phyloP scores from a whole-genome alignment of 2,113 vertebrate genomes.

The Verasper variegatus region DNA sequence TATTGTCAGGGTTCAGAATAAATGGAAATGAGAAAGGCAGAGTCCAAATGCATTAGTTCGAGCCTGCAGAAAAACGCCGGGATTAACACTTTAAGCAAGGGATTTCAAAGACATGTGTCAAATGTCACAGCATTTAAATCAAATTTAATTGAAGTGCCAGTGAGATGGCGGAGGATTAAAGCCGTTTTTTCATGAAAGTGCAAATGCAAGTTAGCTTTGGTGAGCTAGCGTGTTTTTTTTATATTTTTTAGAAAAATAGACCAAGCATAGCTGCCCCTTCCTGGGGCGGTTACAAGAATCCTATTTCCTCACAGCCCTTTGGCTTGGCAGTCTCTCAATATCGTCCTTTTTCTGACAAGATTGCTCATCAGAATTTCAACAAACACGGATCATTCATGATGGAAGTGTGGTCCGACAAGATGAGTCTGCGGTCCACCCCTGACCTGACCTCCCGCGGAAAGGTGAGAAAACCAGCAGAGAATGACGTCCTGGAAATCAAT shows the following conservation, averaged over 20 bases:
- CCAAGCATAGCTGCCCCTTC: conserved; percentile 10
- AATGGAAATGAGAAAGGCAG: not conserved
- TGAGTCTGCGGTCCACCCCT: not conserved
- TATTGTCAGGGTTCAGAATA: not conserved
- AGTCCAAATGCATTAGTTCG: not conserved
- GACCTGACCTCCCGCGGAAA: not conserved
- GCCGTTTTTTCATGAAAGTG: conserved; percentile 11
- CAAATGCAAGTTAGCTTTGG: conserved; percentile 10
- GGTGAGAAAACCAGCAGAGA: not conserved
- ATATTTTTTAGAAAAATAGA: conserved; percentile 26
- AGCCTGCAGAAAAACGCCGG: not conserved
- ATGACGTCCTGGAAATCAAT: conserved; percentile 29
- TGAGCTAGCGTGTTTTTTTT: not conserved
- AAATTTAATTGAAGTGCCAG: conserved; percentile 31
- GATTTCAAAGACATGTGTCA: conserved; percentile 33
- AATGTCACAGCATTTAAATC: conserved; percentile 29
- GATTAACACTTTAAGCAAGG: conserved; percentile 33
- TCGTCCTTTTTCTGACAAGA: conserved; percentile 27
- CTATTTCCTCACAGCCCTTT: conserved; percentile 39
- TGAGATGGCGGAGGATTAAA: conserved; percentile 43
- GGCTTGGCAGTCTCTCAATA: conserved; percentile 35
- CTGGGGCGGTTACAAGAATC: conserved; percentile 15
- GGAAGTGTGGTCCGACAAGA: conserved; percentile 1
- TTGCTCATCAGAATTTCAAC: conserved; percentile 5
- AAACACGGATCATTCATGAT: conserved; percentile 33